Conservation (phyloP, 2,113 vertebrate species). For the Engraulis encrasicolus region DNA sequence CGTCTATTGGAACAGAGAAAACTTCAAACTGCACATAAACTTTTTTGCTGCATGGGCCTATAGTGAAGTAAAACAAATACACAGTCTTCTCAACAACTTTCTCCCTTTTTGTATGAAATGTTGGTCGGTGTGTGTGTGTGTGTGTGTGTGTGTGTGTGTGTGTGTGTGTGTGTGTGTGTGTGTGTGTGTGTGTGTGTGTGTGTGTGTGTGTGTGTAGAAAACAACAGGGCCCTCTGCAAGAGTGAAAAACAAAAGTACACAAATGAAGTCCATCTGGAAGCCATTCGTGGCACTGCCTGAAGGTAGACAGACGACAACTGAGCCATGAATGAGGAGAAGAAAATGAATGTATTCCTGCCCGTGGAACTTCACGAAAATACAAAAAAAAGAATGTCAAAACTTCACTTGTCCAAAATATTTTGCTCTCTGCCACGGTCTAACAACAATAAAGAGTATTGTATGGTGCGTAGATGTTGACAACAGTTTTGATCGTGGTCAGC, state of each 20-base stretch:
- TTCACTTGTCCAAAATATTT: constrained; percentile 18
- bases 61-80: constrained; percentile 3
- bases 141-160: not conserved
- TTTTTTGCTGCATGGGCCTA: not conserved
- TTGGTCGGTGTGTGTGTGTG: not conserved
- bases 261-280: constrained; percentile 18
- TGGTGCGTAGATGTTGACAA: not conserved
- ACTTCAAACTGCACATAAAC: constrained; percentile 11
- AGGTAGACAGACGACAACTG: constrained; percentile 23
- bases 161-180: not conserved
- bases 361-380: constrained; percentile 18
- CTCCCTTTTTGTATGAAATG: not conserved
- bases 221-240: not conserved
- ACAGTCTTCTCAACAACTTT: not conserved
- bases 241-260: constrained; percentile 7
- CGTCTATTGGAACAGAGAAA: not conserved
- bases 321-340: constrained; percentile 5
- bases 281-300: constrained; percentile 23
- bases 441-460: not conserved
- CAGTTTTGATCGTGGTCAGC: not conserved
- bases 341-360: constrained; percentile 23
- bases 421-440: not conserved
- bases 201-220: constrained; percentile 6
- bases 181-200: not conserved
- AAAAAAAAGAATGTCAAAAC: not conserved